Percentiles rank a stretch among this genome's conserved stretches.
These are phyloP conservation scores for Alloplasta piceator DNA, from an alignment of 2,888 invertebrate genomes.

Conservation along the genomic window DNA sequence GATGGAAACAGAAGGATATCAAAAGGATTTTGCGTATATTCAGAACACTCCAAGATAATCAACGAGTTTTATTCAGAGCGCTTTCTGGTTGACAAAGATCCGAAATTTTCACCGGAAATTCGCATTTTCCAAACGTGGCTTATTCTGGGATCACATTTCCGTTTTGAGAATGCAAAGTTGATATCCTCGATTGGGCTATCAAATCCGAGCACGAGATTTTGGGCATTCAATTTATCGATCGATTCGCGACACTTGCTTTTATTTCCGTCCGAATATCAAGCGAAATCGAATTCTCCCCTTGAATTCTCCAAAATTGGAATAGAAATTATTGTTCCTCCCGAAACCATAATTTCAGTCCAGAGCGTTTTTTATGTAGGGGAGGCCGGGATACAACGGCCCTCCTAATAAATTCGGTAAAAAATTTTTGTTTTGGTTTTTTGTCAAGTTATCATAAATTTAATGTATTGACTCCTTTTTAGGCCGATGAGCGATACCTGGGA, in stretches of 20 bases:
- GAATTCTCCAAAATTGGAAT: constrained; percentile 8
- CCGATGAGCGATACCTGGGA: too few species aligned
- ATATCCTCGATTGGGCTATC: too few species aligned
- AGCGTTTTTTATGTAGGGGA: too few species aligned
- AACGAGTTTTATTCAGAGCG: not conserved
- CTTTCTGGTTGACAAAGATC: not conserved
- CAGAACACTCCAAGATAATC: not conserved
- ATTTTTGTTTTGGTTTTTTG: too few species aligned
- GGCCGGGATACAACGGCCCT: not conserved
- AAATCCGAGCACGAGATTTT: too few species aligned
- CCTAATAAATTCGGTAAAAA: too few species aligned
- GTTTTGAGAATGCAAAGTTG: too few species aligned
- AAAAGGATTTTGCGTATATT: not conserved
- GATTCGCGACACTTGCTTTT: too few species aligned
- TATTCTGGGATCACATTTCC: not conserved
- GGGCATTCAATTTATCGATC: too few species aligned
- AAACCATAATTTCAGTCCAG: not conserved
- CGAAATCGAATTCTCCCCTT: not conserved
- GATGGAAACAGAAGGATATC: not conserved
- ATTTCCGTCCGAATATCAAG: too few species aligned
- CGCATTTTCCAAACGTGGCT: not conserved
- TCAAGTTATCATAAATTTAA: too few species aligned
- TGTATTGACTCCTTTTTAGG: too few species aligned
- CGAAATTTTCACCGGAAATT: not conserved
- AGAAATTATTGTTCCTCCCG: not conserved